Base-by-base conservation (phyloP, 2,888 invertebrate species). In the Buathra laborator region DNA sequence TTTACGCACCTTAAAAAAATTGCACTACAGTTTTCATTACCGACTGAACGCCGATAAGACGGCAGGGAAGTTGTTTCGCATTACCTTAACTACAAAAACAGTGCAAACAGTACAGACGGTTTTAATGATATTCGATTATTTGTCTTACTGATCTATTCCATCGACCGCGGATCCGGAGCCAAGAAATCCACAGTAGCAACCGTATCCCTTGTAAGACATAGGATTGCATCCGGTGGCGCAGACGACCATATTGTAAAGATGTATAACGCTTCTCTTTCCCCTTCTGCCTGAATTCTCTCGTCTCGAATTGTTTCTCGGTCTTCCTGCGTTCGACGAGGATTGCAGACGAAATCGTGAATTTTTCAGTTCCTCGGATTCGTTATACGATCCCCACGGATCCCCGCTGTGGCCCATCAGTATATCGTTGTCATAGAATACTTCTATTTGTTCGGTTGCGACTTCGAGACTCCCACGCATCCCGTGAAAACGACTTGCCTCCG, bases 181-280 rank as follows among this genome's bases (percentile, higher is more conserved):
- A 2, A 97, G 95, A 92, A 98, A 97, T 3, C 98, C 98, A 91
- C 98, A 98, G 93, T 97, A 98, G 93, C 98, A 98, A 2, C 98
- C 98, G 90, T 98, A 98, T 10, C 98, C 98, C 92, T 98, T 98
- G 93, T 97, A 98, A 9, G 95, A 94, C 1, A 98, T 93, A 0
- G 98, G 98, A 92, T 98, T 96, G 90, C 98, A 98, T 3, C 97
- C 97, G 0, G 97, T 97, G 0, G 97, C 96, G 90, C 98, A 98
- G 83, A 96, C 95, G 85, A 98, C 95, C 97, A 98, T 98, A 87
- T 97, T 97, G 94, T 97, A 98, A 19, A 98, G 95, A 90, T 97
- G 96, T 12, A 97, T 92, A 0, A 97, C 97, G 56, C 97, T 97
- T 1, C 98, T 95, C 92, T 97, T 97, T 32, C 95, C 94, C 12